A percentile compares a stretch with the other conserved stretches of the same genome.
phyloP scores from a whole-genome alignment of 2,888 invertebrate genomes.

The Formica aserva region DNA sequence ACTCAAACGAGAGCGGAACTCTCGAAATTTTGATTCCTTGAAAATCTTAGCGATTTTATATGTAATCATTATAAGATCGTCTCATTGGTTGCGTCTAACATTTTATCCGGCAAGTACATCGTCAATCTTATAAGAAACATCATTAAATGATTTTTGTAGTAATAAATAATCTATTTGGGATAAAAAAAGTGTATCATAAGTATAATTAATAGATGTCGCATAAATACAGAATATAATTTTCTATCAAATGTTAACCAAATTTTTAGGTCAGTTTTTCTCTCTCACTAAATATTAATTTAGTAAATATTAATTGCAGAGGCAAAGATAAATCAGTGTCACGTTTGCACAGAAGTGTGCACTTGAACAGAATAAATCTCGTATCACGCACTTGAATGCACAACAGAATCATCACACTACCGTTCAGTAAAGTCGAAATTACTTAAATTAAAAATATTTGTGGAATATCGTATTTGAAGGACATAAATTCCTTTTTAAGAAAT shows the following conservation, averaged over 20 bases:
- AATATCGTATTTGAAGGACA: not conserved
- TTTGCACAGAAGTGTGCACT: slow-evolving; percentile 2
- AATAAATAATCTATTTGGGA: not conserved
- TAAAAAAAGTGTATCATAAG: not conserved
- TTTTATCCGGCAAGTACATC: not conserved
- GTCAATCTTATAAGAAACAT: not conserved
- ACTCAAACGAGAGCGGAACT: slow-evolving; percentile 1
- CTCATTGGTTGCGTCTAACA: not conserved
- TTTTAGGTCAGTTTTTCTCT: not conserved
- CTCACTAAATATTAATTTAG: slow-evolving; percentile 13
- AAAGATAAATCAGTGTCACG: slow-evolving; percentile 7
- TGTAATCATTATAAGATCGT: not conserved
- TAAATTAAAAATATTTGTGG: not conserved
- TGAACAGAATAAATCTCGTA: slow-evolving; percentile 1
- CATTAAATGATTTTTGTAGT: not conserved
- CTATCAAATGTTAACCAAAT: not conserved
- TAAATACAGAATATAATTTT: not conserved
- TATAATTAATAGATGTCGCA: not conserved
- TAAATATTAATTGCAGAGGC: not conserved
- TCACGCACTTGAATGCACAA: not conserved
- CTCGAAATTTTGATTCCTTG: slow-evolving; percentile 25
- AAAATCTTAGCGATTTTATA: slow-evolving; percentile 26
- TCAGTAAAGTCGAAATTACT: not conserved
- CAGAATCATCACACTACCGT: not conserved
- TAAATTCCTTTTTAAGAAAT: slow-evolving; percentile 15